These are phyloP conservation scores for Diarsia rubi DNA, from an alignment of 2,888 invertebrate species.

Conservation along the genomic window DNA sequence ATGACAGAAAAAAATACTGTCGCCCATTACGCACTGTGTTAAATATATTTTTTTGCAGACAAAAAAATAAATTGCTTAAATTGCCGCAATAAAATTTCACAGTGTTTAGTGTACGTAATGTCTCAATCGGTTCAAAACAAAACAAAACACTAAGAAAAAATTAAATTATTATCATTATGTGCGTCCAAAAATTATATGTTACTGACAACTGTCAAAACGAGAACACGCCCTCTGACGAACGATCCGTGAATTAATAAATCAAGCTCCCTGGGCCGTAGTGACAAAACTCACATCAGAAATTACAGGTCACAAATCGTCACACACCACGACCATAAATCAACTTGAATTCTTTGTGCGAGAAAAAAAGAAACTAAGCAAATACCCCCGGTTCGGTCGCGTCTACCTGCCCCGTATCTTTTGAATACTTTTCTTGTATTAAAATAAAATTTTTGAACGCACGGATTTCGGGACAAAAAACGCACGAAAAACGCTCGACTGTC, in stretches of 20 bases:
- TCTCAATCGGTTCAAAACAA: slow-evolving; percentile 67
- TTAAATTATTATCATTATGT: slow-evolving; percentile 61
- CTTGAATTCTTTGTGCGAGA: slow-evolving; percentile 85
- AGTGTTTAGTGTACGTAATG: slow-evolving; percentile 60
- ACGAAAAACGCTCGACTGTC: slow-evolving; percentile 87
- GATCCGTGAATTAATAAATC: slow-evolving; percentile 87
- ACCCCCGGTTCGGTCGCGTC: slow-evolving; percentile 80
- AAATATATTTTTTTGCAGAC: slow-evolving; percentile 45
- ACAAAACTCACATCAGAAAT: slow-evolving; percentile 89
- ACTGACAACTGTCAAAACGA: slow-evolving; percentile 83
- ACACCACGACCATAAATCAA: slow-evolving; percentile 88
- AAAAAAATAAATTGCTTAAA: slow-evolving; percentile 57
- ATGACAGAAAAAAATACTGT: slow-evolving; percentile 46
- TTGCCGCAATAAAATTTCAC: slow-evolving; percentile 64
- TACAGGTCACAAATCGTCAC: slow-evolving; percentile 90
- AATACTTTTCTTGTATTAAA: slow-evolving; percentile 90
- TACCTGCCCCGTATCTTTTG: slow-evolving; percentile 90
- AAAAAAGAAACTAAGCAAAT: slow-evolving; percentile 89
- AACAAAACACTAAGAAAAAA: slow-evolving; percentile 66
- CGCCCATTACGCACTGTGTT: slow-evolving; percentile 46
- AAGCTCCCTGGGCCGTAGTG: slow-evolving; percentile 83
- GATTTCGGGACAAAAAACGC: slow-evolving; percentile 88
- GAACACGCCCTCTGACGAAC: slow-evolving; percentile 79
- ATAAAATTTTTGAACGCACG: slow-evolving; percentile 89
- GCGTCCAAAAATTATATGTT: slow-evolving; percentile 81